Evolutionary conservation across 2,888 invertebrate species (phyloP), one percentile per base, ranked within the genome.

Genomic region (Orthosia gracilis): DNA sequence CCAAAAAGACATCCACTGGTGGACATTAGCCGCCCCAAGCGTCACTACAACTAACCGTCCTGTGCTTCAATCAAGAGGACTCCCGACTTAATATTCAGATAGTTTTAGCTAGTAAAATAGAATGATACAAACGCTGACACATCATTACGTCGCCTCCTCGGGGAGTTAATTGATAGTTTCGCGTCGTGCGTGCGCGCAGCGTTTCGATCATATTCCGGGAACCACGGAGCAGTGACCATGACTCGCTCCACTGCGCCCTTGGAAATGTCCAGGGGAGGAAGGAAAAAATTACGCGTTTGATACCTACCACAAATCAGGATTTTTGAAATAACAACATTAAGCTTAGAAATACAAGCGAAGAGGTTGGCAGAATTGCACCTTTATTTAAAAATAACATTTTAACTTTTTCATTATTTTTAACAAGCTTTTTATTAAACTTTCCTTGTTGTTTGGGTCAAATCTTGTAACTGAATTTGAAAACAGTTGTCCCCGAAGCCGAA

Each of bases 151-250:
- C 79, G 69, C 81, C 76, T 85, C 68, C 67, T 75, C 69, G 55
- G 76, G 62, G 67, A 78, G 69, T 62, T 79, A 81, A 80, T 84
- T 77, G 80, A 61, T 74, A 62, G 76, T 75, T 80, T 82, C 57
- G 76, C 63, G 69, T 70, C 67, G 81, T 87, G 88, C 86, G 87
- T 89, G 87, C 86, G 81, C 86, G 84, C 79, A 84, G 83, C 84
- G 84, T 86, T 88, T 90, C 87, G 89, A 91, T 87, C 73, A 86
- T 88, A 90, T 92, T 93, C 93, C 94, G 89, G 94, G 92, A 93
- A 93, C 69, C 89, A 87, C 85, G 88, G 87, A 85, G 77, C 87
- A 77, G 89, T 91, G 87, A 85, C 81, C 87, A 82, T 87, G 88
- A 87, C 83, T 73, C 90, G 91, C 88, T 86, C 83, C 86, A 84